phyloP scores from a whole-genome alignment of 2,888 invertebrate species.

The Hedya salicella region DNA sequence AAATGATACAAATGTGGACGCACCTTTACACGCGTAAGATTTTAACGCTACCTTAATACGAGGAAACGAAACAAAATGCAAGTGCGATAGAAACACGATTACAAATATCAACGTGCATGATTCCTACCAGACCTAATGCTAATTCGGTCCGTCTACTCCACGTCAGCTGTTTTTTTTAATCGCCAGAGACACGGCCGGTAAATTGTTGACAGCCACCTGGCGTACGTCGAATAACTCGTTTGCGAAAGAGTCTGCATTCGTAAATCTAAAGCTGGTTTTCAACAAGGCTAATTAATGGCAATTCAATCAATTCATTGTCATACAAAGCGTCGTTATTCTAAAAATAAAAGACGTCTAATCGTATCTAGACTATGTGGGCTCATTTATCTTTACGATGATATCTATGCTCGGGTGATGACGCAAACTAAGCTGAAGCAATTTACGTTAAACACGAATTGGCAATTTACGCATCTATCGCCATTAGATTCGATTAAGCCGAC shows the following conservation, averaged over 20 bases:
- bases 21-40: constrained; percentile 21
- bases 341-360: neutral
- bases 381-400: constrained; percentile 8
- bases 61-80: constrained; percentile 11
- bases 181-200: constrained; percentile 23
- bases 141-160: constrained; percentile 18
- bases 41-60: constrained; percentile 2
- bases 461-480: constrained; percentile 49
- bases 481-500: constrained; percentile 51
- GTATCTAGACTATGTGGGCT: neutral
- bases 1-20: no score
- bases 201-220: constrained; percentile 31
- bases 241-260: constrained; percentile 12
- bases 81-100: constrained; percentile 10
- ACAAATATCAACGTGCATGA: neutral
- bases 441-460: constrained; percentile 36
- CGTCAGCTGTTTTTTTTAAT: constrained; percentile 34
- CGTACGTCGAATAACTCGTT: constrained; percentile 32
- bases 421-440: constrained; percentile 23
- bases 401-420: constrained; percentile 14
- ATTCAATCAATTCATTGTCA: neutral
- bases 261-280: neutral
- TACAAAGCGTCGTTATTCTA: constrained; percentile 1
- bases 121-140: constrained; percentile 16
- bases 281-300: neutral